Base-by-base conservation (phyloP, 1,140 invertebrate genomes). In the Thaumatotibia leucotreta region DNA sequence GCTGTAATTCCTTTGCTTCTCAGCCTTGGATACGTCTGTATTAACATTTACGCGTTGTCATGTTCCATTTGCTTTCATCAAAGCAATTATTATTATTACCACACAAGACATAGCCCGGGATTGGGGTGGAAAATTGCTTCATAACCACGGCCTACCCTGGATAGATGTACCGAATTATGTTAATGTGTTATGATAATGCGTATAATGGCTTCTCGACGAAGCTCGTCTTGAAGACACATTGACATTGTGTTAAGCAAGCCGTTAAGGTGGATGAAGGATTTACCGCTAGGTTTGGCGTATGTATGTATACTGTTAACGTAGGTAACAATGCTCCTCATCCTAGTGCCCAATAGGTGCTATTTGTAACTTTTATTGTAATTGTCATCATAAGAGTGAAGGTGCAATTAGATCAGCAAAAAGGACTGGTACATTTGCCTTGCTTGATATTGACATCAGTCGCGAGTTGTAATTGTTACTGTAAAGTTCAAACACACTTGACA, bases 171-270 rank as follows among this genome's bases (percentile, higher is more conserved):
- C 61, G 67, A 73, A 73, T 76, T 70, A 76, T 73, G 74, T 64
- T 75, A 75, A 75, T 75, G 73, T 70, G 61, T 72, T 75, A 75
- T 75, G 70, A 67, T 73, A 73, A 76, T 76, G 74, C 65, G 52
- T 64, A 29, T 63, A 69, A 73, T 63, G 70, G 62, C 65, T 73
- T 66, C 20, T 31, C 33, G 32, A 52, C 61, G 65, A 32, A 67
- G 65, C 66, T 76, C 64, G 52, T 35, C 67, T 3, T 23, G 1
- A 61, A 11, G 35, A 76, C 69, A 71, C 29, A 71, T 61, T 17
- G 66, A n/a, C 61, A 27, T 14, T 39, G 11, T 27, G 52, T 29
- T 58, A 29, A 10, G 2, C 24, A 27, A n/a, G 20, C 52, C 2
- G 2, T 39, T 39, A 39, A 11, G 31, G 10, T n/a, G n/a, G n/a